A percentile compares a stretch with the other conserved stretches of the same genome.
phyloP scores from a whole-genome alignment of 2,888 invertebrate genomes.

The Amphipyra berbera region DNA sequence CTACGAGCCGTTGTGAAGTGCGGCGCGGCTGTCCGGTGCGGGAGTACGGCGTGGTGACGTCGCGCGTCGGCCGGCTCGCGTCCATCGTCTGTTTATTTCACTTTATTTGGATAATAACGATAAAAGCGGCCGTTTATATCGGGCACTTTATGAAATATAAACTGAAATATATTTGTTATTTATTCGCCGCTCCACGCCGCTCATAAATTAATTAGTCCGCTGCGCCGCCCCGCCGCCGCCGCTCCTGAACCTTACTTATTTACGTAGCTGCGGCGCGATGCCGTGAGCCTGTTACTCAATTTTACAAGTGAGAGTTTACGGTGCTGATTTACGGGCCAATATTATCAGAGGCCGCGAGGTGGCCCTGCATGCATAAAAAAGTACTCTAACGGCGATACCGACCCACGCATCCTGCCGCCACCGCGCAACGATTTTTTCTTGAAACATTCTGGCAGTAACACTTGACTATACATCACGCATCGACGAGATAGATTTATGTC shows the following conservation, averaged over 20 bases:
- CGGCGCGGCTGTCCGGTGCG: too few relatives aligned
- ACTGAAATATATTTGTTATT: constrained; percentile 59
- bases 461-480: constrained; percentile 6
- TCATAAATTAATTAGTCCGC: constrained; percentile 62
- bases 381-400: constrained; percentile 59
- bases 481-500: constrained; percentile 7
- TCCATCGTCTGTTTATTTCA: constrained; percentile 6
- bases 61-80: not conserved
- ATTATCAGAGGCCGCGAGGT: constrained; percentile 59
- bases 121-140: constrained; percentile 46
- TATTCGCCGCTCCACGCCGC: constrained; percentile 41
- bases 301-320: constrained; percentile 59
- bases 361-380: constrained; percentile 66
- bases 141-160: constrained; percentile 59
- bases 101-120: constrained; percentile 54
- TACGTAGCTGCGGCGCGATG: not conserved
- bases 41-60: too few relatives aligned
- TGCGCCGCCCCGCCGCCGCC: constrained; percentile 19
- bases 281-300: constrained; percentile 19
- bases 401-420: constrained; percentile 1
- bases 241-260: constrained; percentile 25
- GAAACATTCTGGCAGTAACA: constrained; percentile 1
- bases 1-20: too few relatives aligned
- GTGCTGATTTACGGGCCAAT: constrained; percentile 67
- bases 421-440: constrained; percentile 9